phyloP scores from a whole-genome alignment of 2,797 vertebrate species.

The Phaenicophaeus curvirostris region DNA sequence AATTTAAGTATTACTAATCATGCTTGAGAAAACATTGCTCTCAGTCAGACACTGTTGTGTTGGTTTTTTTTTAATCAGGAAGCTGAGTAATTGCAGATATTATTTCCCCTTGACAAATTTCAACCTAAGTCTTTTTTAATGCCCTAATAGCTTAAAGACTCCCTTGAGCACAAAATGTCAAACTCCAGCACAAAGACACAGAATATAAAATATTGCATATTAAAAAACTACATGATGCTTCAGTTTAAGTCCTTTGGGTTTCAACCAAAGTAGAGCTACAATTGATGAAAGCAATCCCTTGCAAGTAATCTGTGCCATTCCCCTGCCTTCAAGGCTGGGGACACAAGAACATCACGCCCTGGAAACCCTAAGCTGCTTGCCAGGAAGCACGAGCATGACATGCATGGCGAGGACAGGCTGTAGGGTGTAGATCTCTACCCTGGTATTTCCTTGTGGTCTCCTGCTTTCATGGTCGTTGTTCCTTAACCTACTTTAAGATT shows the following conservation, averaged over 20 bases:
- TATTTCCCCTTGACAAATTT: conserved; percentile 29
- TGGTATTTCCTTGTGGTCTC: background rate
- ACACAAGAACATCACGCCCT: rapidly evolving
- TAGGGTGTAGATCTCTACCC: no score
- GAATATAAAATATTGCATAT: background rate
- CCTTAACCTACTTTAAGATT: background rate
- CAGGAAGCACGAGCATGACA: rapidly evolving
- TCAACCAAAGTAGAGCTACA: background rate
- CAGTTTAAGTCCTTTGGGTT: background rate
- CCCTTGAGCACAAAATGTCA: background rate
- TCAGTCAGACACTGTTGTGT: background rate
- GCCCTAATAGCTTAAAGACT: background rate
- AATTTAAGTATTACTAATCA: conserved; percentile 62
- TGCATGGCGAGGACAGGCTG: background rate
- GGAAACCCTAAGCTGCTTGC: background rate
- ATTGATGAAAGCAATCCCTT: background rate
- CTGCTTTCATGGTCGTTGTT: background rate
- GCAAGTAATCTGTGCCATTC: rapidly evolving
- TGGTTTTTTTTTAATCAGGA: background rate
- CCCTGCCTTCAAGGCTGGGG: rapidly evolving
- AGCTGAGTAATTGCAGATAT: background rate
- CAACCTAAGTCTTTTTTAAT: background rate
- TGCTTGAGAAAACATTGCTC: conserved; percentile 35
- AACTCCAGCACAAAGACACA: background rate
- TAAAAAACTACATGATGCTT: rapidly evolving